Evolutionary conservation across 2,113 vertebrate species (phyloP).

Genomic region (Mobula hypostoma): DNA sequence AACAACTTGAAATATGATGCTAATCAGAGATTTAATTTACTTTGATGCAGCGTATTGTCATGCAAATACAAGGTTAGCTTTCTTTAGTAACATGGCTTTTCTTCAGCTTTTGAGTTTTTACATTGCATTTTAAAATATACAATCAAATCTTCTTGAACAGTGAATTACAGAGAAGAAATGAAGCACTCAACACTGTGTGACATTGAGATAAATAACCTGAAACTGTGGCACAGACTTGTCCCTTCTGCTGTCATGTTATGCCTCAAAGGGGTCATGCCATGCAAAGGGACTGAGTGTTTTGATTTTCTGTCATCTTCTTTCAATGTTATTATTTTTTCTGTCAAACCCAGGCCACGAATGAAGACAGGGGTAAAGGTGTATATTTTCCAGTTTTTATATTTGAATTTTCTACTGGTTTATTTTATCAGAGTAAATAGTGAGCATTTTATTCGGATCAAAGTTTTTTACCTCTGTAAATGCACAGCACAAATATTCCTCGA

Average conservation of each 20-base stretch:
- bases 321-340: neutral
- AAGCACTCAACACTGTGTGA: neutral
- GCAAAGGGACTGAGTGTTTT: neutral
- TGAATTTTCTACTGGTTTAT: neutral
- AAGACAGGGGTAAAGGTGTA: too few relatives aligned
- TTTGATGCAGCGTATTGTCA: neutral
- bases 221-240: neutral
- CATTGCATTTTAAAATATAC: neutral
- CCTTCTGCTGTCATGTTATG: neutral
- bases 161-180: neutral
- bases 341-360: neutral
- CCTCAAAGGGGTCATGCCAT: neutral
- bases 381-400: neutral
- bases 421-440: neutral
- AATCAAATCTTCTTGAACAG: neutral
- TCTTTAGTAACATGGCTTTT: neutral
- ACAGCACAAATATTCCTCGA: neutral
- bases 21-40: slow-evolving; percentile 22
- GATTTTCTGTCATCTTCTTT: slow-evolving; percentile 12
- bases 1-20: neutral
- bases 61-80: neutral
- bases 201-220: neutral
- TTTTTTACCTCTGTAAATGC: neutral
- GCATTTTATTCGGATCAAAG: neutral
- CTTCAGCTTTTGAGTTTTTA: neutral